Base-by-base conservation (phyloP, 1,140 invertebrate genomes). In the Trachymyrmex cornetzi region DNA sequence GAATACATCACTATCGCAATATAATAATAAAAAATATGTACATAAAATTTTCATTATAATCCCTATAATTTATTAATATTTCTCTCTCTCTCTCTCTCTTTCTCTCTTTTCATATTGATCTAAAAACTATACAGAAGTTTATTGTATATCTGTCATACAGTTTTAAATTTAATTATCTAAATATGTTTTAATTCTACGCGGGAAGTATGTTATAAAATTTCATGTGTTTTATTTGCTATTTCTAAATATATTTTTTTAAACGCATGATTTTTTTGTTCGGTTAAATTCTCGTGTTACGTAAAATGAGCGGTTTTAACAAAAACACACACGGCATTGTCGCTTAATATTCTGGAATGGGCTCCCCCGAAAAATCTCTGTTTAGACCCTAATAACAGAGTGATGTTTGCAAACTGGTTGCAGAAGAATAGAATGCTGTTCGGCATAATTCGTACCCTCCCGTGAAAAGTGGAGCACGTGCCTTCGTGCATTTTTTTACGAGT, bases 401-500 rank as follows among this genome's bases (percentile, higher is more conserved):
- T 90, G 89, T 90, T 90, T 89, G 89, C 85, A 90, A 90, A 90
- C 89, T 86, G 72, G 71, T 59, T 48, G 55, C 14, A 19, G 27
- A 72, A 77, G 53, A 77, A 87, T 81, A 57, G 86, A 50, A 88
- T 75, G 19, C 61, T 38, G 22, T 27, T 57, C 22, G 61, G 53
- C 87, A 59, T 88, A 89, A 89, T 90, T 90, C 59, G 59, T 34
- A 71, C 72, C 77, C 69, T 57, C 63, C 53, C 22, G 64, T 77
- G 44, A 69, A 61, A 72, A 72, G 50, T 55, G 59, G 61, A 74
- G 64, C 89, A 90, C 89, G 89, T 89, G 89, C 59, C 77, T 67
- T 59, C 53, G 24, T 61, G 63, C 48, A 67, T 27, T 55, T 55
- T 44, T 77, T 59, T 64, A 22, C 44, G 24, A 44, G n/a, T 22